phyloP scores from a whole-genome alignment of 2,888 invertebrate species.

The Cosmopolites sordidus region DNA sequence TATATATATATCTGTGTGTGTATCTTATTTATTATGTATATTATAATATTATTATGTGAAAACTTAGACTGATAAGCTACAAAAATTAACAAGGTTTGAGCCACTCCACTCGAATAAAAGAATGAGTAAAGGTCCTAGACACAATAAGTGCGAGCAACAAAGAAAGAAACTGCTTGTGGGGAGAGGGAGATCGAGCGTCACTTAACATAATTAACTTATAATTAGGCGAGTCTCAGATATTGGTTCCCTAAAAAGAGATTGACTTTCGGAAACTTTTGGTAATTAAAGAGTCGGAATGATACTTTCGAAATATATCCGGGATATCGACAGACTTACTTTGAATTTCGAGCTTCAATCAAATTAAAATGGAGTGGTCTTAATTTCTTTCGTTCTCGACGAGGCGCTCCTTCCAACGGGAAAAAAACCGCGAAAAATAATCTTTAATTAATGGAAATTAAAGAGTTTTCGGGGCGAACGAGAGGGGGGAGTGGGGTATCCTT shows the following conservation, averaged over 20 bases:
- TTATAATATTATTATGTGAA: no score
- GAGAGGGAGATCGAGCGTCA: slow-evolving; percentile 7
- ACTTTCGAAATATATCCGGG: slow-evolving; percentile 17
- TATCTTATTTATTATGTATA: no score
- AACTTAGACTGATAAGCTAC: no score
- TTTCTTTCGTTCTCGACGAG: slow-evolving; percentile 15
- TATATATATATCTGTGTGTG: no score
- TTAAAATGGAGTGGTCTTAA: slow-evolving; percentile 27
- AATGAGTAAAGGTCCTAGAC: no score
- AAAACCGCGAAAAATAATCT: slow-evolving; percentile 24
- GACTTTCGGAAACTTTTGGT: slow-evolving; percentile 28
- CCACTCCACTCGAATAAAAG: no score
- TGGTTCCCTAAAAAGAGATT: slow-evolving; percentile 29
- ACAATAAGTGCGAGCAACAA: no score
- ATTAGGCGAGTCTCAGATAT: slow-evolving; percentile 26
- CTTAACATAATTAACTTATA: slow-evolving; percentile 29
- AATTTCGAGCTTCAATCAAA: slow-evolving; percentile 25
- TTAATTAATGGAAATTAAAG: slow-evolving; percentile 35
- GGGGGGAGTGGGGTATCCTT: neutral
- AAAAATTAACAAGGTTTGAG: no score
- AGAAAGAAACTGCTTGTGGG: neutral
- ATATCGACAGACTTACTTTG: slow-evolving; percentile 27
- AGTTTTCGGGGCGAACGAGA: slow-evolving; percentile 36
- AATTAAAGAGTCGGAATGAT: slow-evolving; percentile 30
- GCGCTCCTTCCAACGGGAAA: slow-evolving; percentile 12